Base-by-base conservation (phyloP, 2,888 invertebrate species). In the Chrysolina oricalcia region DNA sequence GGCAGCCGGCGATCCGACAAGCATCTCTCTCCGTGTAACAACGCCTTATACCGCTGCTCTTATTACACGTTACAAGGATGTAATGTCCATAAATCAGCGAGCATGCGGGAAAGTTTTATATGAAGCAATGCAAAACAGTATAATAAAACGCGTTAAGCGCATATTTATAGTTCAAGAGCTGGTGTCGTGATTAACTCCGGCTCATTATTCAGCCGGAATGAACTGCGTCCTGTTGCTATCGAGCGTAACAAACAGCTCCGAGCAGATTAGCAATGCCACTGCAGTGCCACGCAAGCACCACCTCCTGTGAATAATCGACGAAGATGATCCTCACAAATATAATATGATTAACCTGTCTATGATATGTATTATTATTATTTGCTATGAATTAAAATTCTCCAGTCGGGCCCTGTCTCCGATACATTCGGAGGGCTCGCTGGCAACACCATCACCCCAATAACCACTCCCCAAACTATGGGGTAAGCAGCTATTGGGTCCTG, bases 111-210 rank as follows among this genome's bases (percentile, higher is more conserved):
- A 87, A 86, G 85, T 86, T 87, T 87, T 87, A 85, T 86, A 86
- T 85, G 86, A 86, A 85, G 86, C 87, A 85, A 86, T 86, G 87
- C 87, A 86, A 86, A 87, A 86, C 86, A 84, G 86, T 83, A 85
- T 86, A 86, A 87, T 87, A 87, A 87, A 87, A 87, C 86, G 85
- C 87, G 86, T 85, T 86, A 86, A 86, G 85, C 86, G 85, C 86
- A 85, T 87, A 88, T 87, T 88, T 87, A 87, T 87, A 86, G 86
- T 86, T 83, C 85, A 82, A 85, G 86, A 85, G 82, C 85, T 84
- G 84, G 86, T 86, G 86, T 85, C 85, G 86, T 87, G 87, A 87
- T 87, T 87, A 87, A 87, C 86, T 84, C 77, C 41, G 78, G 79
- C 85, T 86, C 87, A 87, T 87, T 87, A 87, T 87, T 87, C 86